A percentile compares a stretch with the other conserved stretches of the same genome.
Conservation (phyloP, 2,888 invertebrate species). For the Trilocha varians region DNA sequence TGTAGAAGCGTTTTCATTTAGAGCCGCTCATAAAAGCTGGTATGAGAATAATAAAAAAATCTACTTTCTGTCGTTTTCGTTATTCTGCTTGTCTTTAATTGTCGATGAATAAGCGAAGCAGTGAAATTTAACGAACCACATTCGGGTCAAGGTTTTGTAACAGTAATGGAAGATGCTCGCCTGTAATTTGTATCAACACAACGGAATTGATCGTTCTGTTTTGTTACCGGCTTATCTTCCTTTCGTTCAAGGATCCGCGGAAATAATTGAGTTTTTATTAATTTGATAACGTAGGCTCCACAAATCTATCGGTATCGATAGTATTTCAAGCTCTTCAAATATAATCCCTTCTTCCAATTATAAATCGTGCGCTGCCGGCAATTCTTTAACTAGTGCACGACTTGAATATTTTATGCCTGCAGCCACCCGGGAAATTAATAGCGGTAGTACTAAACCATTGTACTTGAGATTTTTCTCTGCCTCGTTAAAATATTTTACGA, state of each 20-base stretch:
- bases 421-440: conserved; percentile 50
- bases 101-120: conserved; percentile 47
- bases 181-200: conserved; percentile 2
- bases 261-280: too few species aligned
- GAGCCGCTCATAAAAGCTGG: conserved; percentile 27
- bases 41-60: conserved; percentile 39
- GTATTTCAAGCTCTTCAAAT: too few species aligned
- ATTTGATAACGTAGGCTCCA: too few species aligned
- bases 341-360: conserved; percentile 39
- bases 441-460: conserved; percentile 41
- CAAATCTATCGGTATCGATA: too few species aligned
- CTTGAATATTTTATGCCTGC: conserved; percentile 52
- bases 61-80: conserved; percentile 17
- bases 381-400: conserved; percentile 36
- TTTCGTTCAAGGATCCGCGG: background rate
- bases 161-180: background rate
- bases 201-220: background rate
- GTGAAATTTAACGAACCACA: conserved; percentile 57
- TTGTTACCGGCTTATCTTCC: background rate
- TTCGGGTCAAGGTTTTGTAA: conserved; percentile 49
- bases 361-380: conserved; percentile 35
- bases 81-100: conserved; percentile 34
- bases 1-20: background rate
- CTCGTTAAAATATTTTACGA: conserved; percentile 30
- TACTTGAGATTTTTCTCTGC: conserved; percentile 36